Conservation (phyloP, 1,140 invertebrate genomes). For the Aphelenchoides besseyi region DNA sequence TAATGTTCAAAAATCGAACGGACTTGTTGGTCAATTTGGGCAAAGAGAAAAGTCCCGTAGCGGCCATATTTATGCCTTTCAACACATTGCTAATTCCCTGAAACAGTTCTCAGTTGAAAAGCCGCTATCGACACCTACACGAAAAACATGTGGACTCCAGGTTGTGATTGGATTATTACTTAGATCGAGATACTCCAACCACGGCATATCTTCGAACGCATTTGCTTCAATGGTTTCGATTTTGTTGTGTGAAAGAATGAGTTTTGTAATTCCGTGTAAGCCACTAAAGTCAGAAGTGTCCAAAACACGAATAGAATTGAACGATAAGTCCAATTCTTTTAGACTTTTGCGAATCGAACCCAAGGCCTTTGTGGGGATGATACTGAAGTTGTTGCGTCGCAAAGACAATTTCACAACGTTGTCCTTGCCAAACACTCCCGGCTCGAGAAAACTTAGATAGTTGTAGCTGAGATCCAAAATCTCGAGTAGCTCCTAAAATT, state of each 20-base stretch:
- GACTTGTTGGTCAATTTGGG: slow-evolving; percentile 31
- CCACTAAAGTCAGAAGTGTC: slow-evolving; percentile 23
- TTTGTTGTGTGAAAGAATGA: slow-evolving; percentile 37
- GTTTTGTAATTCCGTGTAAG: slow-evolving; percentile 21
- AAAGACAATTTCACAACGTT: slow-evolving; percentile 38
- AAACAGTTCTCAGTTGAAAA: slow-evolving; percentile 22
- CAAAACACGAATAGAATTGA: slow-evolving; percentile 29
- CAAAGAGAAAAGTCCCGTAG: slow-evolving; percentile 45
- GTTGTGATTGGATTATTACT: slow-evolving; percentile 44
- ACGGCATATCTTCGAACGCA: slow-evolving; percentile 26
- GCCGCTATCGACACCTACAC: slow-evolving; percentile 7
- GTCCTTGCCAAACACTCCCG: slow-evolving; percentile 44
- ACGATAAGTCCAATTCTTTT: slow-evolving; percentile 31
- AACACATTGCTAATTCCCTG: slow-evolving; percentile 33
- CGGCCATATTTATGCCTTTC: slow-evolving; percentile 37
- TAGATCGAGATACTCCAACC: slow-evolving; percentile 39
- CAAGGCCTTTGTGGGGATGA: slow-evolving; percentile 37
- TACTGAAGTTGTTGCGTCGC: slow-evolving; percentile 36
- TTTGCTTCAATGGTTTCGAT: slow-evolving; percentile 47
- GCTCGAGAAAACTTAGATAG: slow-evolving; percentile 32
- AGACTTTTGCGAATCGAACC: slow-evolving; percentile 36
- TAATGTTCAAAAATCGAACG: slow-evolving; percentile 36
- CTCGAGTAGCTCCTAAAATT: slow-evolving; percentile 33
- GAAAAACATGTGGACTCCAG: slow-evolving; percentile 43
- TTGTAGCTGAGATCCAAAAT: slow-evolving; percentile 34